Evolutionary conservation across 2,797 vertebrate genomes (phyloP).

Genomic region (Spatula clypeata): DNA sequence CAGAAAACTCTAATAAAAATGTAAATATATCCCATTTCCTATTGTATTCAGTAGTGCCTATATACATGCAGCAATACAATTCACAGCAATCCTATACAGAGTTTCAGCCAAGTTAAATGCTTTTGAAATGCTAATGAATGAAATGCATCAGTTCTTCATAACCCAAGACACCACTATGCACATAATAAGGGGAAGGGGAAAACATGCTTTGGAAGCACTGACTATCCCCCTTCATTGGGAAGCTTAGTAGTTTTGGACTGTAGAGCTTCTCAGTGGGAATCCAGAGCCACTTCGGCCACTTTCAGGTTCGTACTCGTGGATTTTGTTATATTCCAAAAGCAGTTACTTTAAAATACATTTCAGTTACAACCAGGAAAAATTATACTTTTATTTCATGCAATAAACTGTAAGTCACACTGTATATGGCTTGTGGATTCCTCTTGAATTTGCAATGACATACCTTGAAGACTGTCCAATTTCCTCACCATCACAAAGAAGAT

Average conservation of each 20-base stretch:
- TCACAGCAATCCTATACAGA: background rate
- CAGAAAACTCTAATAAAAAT: slow-evolving; percentile 46
- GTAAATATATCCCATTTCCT: slow-evolving; percentile 40
- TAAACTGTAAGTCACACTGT: background rate
- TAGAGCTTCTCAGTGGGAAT: background rate
- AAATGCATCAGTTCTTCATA: slow-evolving; percentile 4
- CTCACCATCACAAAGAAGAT: background rate
- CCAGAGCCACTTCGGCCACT: background rate
- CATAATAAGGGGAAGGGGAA: background rate
- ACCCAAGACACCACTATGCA: background rate
- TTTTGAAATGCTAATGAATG: slow-evolving; percentile 56
- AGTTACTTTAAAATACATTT: background rate
- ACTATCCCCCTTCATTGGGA: background rate
- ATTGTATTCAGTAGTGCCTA: slow-evolving; percentile 30
- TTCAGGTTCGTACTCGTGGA: background rate
- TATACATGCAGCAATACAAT: background rate
- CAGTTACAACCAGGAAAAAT: background rate
- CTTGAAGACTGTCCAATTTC: background rate
- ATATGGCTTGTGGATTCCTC: background rate
- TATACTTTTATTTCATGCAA: background rate
- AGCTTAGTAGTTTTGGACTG: background rate
- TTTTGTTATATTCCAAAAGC: slow-evolving; percentile 25
- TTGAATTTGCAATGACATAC: background rate
- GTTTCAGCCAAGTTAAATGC: slow-evolving; percentile 30
- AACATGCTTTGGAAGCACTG: background rate